A percentile compares a stretch with the other conserved stretches of the same genome.
Conservation (phyloP, 2,888 invertebrate genomes). For the Geophilus truncorum region DNA sequence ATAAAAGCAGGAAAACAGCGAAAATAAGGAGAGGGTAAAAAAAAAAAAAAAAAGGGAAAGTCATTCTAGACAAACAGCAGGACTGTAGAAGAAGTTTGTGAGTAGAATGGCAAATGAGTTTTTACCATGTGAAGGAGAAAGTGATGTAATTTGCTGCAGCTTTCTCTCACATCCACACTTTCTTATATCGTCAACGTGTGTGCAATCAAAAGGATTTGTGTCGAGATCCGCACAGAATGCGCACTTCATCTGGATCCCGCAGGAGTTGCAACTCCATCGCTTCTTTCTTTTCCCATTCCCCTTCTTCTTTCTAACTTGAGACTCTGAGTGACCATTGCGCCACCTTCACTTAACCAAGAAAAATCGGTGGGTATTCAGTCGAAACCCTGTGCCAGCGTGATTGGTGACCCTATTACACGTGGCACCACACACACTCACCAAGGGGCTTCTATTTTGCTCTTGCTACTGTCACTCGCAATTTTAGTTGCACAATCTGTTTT, state of each 20-base stretch:
- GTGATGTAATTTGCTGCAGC: not conserved
- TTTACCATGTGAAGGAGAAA: not conserved
- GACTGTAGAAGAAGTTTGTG: not conserved
- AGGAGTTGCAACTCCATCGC: not conserved
- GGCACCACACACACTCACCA: not conserved
- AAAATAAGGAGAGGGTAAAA: not conserved
- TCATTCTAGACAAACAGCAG: not conserved
- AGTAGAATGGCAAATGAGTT: not conserved
- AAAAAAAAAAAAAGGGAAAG: not conserved
- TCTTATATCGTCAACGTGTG: not conserved
- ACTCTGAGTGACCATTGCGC: not conserved
- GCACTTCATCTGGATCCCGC: not conserved
- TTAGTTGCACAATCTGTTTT: not conserved
- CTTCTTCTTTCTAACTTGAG: not conserved
- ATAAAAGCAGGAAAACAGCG: not conserved
- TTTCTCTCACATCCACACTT: not conserved
- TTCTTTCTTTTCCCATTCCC: not conserved
- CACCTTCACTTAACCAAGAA: constrained; percentile 11
- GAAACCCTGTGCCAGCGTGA: not conserved
- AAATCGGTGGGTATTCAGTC: not conserved
- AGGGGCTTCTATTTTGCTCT: not conserved
- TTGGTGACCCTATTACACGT: not conserved
- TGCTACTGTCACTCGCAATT: not conserved
- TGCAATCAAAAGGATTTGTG: not conserved
- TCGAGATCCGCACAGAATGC: not conserved